phyloP scores from a whole-genome alignment of 2,888 invertebrate genomes.

The Agrochola lota region DNA sequence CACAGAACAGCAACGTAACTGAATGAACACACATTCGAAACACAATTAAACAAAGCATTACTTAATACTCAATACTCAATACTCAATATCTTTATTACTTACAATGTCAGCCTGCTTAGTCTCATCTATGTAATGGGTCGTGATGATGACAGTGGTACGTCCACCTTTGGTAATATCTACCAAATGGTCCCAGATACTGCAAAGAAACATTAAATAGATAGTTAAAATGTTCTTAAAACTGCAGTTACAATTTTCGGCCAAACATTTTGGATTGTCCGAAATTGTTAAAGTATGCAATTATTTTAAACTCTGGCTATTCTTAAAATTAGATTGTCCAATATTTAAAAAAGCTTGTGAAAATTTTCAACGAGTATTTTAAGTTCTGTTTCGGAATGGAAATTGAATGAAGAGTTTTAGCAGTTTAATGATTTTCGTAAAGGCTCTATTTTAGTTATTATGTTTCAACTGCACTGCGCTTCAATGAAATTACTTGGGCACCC shows the following conservation, averaged over 20 bases:
- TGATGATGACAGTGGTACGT: conserved; percentile 95
- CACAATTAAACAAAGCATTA: conserved; percentile 59
- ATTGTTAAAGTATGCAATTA: conserved; percentile 20
- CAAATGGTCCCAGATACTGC: conserved; percentile 95
- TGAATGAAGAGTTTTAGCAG: too few species aligned
- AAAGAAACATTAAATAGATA: conserved; percentile 65
- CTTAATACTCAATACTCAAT: too few species aligned
- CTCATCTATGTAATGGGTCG: conserved; percentile 97
- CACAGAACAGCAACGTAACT: background rate
- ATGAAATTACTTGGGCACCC: too few species aligned
- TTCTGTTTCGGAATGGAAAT: too few species aligned
- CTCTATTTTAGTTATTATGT: too few species aligned
- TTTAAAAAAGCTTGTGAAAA: too few species aligned
- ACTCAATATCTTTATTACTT: too few species aligned
- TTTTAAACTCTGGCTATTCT: background rate
- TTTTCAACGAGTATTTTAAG: too few species aligned
- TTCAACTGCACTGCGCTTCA: too few species aligned
- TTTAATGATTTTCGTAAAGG: too few species aligned
- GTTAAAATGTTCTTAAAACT: conserved; percentile 15
- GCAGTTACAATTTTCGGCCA: background rate
- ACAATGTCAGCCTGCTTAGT: conserved; percentile 95
- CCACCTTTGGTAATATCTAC: conserved; percentile 94
- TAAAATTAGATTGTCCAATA: background rate
- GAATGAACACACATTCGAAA: background rate
- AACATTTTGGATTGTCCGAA: conserved; percentile 14